phyloP scores from a whole-genome alignment of 2,888 invertebrate genomes.

The Elgonia sp. region DNA sequence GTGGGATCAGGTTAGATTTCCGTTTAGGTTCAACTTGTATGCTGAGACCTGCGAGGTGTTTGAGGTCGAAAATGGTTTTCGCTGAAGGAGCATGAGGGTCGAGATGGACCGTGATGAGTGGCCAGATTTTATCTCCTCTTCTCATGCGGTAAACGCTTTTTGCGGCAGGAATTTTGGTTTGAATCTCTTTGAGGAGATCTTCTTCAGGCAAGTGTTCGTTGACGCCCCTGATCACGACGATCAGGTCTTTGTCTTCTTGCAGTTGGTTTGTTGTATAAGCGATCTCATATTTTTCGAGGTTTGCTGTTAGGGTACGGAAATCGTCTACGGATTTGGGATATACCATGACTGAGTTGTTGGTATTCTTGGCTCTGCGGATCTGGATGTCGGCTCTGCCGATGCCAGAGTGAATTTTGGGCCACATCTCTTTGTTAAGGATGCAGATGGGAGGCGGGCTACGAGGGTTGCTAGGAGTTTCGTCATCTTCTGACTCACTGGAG shows the following conservation, averaged over 20 bases:
- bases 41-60: background rate
- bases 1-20: background rate
- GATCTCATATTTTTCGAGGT: too few species aligned
- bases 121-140: slow-evolving; percentile 34
- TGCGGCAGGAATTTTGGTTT: slow-evolving; percentile 6
- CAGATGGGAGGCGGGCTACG: background rate
- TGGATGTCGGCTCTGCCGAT: too few species aligned
- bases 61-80: background rate
- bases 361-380: too few species aligned
- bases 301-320: too few species aligned
- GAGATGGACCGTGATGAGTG: background rate
- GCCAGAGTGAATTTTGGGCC: background rate
- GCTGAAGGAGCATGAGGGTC: background rate
- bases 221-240: too few species aligned
- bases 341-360: too few species aligned
- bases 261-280: too few species aligned
- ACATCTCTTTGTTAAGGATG: background rate
- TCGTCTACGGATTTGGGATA: too few species aligned
- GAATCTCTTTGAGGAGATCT: slow-evolving; percentile 1
- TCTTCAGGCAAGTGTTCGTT: slow-evolving; percentile 24
- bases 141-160: slow-evolving; percentile 30
- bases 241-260: too few species aligned
- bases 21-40: slow-evolving; percentile 4
- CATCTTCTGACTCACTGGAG: too few species aligned
- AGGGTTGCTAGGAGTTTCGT: too few species aligned